These are phyloP conservation scores for Sphaerophoria taeniata DNA, from an alignment of 2,888 invertebrate species.

Conservation along the genomic window DNA sequence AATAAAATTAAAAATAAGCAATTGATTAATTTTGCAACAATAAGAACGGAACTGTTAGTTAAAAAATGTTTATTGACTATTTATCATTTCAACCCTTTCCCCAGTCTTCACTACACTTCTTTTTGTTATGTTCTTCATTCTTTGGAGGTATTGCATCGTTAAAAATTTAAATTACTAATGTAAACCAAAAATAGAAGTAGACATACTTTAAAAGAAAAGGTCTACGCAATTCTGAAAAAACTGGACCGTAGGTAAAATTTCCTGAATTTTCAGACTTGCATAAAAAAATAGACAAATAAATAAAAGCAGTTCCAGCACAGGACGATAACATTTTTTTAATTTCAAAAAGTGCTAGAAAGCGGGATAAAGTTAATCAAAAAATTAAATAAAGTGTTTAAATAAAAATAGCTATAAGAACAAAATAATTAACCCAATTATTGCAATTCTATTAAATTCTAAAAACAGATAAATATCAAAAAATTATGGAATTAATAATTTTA, in stretches of 20 bases:
- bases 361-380: background rate
- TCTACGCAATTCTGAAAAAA: background rate
- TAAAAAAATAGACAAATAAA: background rate
- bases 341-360: slow-evolving; percentile 9
- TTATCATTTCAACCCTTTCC: too few species aligned
- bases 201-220: too few species aligned
- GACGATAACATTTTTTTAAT: background rate
- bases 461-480: background rate
- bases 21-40: too few species aligned
- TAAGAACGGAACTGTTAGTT: too few species aligned
- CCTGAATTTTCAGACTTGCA: background rate
- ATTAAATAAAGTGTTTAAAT: background rate
- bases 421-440: background rate
- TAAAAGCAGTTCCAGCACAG: background rate
- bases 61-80: too few species aligned
- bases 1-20: too few species aligned
- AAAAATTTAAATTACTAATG: too few species aligned
- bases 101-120: too few species aligned
- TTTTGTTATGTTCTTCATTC: too few species aligned
- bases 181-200: too few species aligned
- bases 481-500: background rate
- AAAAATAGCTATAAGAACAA: background rate
- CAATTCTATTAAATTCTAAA: background rate
- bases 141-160: too few species aligned
- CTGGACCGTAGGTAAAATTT: background rate